Evolutionary conservation across 2,113 vertebrate species (phyloP).

Genomic region (Oncorhynchus gorbuscha): DNA sequence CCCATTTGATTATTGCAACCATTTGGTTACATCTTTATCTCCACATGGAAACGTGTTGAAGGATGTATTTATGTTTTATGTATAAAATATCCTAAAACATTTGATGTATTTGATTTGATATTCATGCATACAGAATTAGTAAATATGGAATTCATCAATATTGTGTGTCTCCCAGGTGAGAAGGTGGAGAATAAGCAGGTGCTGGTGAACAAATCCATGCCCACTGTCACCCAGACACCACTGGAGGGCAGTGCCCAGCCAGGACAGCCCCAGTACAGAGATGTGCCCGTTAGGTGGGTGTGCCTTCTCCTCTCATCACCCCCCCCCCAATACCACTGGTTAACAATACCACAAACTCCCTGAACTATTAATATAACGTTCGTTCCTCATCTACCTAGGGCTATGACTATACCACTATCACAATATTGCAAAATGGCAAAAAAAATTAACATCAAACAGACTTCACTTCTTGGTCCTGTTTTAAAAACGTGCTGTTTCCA

Average conservation of each 20-base stretch:
- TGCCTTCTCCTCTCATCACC: background rate
- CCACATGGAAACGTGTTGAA: background rate
- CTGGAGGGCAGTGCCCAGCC: conserved; percentile 90
- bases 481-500: no score
- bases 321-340: background rate
- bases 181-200: conserved; percentile 97
- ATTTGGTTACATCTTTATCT: background rate
- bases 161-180: conserved; percentile 78
- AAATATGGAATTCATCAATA: background rate
- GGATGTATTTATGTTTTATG: background rate
- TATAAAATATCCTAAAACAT: no score
- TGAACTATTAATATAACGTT: no score
- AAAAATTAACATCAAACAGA: no score
- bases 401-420: background rate
- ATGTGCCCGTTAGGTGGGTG: conserved; percentile 92
- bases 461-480: no score
- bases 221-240: conserved; percentile 94
- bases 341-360: no score
- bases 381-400: background rate
- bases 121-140: background rate
- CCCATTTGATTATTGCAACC: no score
- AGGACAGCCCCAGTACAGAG: conserved; percentile 93
- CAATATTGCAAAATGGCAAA: no score
- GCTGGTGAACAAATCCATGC: conserved; percentile 98
- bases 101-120: no score